phyloP scores from a whole-genome alignment of 2,797 vertebrate species.

The Lerista edwardsae region DNA sequence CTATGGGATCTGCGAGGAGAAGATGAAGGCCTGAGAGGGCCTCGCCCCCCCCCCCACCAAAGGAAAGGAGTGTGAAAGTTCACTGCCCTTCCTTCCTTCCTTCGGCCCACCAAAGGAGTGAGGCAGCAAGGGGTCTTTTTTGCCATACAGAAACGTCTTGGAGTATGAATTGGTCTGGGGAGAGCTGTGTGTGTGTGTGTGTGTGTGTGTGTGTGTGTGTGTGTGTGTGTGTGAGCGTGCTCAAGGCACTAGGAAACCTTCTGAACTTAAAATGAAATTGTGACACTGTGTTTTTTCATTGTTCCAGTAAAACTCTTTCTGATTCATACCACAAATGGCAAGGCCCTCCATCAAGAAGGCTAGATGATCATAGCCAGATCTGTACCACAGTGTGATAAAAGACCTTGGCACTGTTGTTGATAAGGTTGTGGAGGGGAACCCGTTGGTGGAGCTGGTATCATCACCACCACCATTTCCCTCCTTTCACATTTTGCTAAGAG shows the following conservation, averaged over 20 bases:
- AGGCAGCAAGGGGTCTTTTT: constrained; percentile 29
- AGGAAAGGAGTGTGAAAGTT: neutral
- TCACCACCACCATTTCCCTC: neutral
- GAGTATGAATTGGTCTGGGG: neutral
- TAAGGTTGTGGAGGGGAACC: neutral
- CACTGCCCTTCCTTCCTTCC: constrained; percentile 20
- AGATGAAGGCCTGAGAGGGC: constrained; percentile 73
- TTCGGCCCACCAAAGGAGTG: constrained; percentile 18
- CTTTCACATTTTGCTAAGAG: neutral
- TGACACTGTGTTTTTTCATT: constrained; percentile 34
- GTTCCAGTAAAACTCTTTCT: constrained; percentile 33
- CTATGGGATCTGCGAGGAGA: constrained; percentile 86
- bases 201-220: neutral
- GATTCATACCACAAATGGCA: constrained; percentile 6
- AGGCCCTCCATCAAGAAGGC: neutral
- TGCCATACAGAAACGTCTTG: constrained; percentile 30
- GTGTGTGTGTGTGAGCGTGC: neutral
- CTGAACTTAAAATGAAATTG: constrained; percentile 27
- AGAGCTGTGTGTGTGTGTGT: neutral
- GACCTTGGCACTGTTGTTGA: neutral
- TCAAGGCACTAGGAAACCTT: constrained; percentile 5
- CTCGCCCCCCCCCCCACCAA: constrained; percentile 39
- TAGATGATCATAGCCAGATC: neutral
- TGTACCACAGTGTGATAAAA: neutral
- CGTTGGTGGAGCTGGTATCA: neutral